Conservation (phyloP, 2,888 invertebrate species). For the Parnassius apollo region DNA sequence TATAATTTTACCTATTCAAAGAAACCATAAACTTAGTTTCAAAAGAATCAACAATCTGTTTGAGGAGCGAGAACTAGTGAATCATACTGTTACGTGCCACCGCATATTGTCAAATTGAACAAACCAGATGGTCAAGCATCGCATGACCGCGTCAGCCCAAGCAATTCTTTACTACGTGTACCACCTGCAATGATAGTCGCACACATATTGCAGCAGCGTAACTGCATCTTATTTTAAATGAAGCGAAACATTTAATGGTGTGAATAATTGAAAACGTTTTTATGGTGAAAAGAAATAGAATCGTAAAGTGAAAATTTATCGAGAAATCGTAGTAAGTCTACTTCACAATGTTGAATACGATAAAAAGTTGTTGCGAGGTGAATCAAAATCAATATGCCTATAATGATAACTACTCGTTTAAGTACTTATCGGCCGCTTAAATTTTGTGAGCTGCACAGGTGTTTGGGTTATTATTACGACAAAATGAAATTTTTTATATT, state of each 20-base stretch:
- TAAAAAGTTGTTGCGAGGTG: background rate
- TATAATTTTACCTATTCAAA: background rate
- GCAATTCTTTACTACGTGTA: constrained; percentile 53
- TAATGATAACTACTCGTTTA: background rate
- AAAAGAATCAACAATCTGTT: background rate
- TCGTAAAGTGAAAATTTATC: background rate
- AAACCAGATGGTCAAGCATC: constrained; percentile 73
- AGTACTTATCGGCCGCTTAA: too few species aligned
- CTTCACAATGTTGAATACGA: constrained; percentile 1
- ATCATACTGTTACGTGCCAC: constrained; percentile 40
- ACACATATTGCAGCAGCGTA: constrained; percentile 48
- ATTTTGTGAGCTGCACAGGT: too few species aligned
- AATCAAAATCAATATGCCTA: background rate
- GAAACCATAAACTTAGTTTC: background rate
- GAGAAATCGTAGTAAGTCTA: constrained; percentile 4
- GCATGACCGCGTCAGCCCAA: constrained; percentile 64
- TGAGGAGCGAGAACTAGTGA: constrained; percentile 32
- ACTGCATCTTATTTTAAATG: constrained; percentile 3
- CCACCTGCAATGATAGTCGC: constrained; percentile 74
- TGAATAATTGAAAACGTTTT: background rate
- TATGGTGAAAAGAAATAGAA: background rate
- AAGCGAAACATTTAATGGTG: constrained; percentile 10
- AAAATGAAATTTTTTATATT: too few species aligned
- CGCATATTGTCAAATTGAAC: constrained; percentile 57
- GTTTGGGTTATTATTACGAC: too few species aligned